These are phyloP conservation scores for Centrocercus urophasianus DNA, from an alignment of 2,113 vertebrate genomes.

Conservation along the genomic window DNA sequence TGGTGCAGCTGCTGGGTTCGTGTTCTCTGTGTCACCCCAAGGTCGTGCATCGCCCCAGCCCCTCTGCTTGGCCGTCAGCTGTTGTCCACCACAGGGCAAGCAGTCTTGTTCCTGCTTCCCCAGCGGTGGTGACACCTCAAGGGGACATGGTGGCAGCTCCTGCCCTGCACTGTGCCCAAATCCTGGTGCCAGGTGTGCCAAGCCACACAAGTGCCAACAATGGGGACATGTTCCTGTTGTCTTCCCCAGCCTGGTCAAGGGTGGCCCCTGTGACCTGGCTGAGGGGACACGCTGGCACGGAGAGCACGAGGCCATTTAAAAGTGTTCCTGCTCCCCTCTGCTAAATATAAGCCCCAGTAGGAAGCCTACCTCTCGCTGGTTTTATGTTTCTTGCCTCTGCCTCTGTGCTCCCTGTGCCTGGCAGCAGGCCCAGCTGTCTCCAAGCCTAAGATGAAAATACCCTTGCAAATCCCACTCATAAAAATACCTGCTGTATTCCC, in stretches of 20 bases:
- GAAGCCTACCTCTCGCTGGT: slow-evolving; percentile 47
- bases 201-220: fast-evolving
- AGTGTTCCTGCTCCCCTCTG: slow-evolving; percentile 29
- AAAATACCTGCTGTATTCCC: slow-evolving; percentile 78
- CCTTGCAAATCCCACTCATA: slow-evolving; percentile 74
- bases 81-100: background rate
- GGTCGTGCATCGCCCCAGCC: background rate
- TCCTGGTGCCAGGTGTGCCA: background rate
- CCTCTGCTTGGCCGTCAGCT: background rate
- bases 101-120: background rate
- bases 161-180: fast-evolving
- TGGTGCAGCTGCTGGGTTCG: background rate
- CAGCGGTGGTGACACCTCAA: background rate
- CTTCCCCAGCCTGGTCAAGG: background rate
- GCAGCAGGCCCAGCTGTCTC: slow-evolving; percentile 58
- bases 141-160: background rate
- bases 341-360: slow-evolving; percentile 68
- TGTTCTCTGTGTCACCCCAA: background rate
- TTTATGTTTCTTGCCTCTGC: slow-evolving; percentile 65
- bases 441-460: slow-evolving; percentile 79
- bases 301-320: background rate
- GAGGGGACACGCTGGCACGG: background rate
- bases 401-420: slow-evolving; percentile 66
- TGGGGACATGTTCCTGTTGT: background rate
- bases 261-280: background rate